These are phyloP conservation scores for Oceanodroma tethys DNA, from an alignment of 2,113 vertebrate species.

Conservation along the genomic window DNA sequence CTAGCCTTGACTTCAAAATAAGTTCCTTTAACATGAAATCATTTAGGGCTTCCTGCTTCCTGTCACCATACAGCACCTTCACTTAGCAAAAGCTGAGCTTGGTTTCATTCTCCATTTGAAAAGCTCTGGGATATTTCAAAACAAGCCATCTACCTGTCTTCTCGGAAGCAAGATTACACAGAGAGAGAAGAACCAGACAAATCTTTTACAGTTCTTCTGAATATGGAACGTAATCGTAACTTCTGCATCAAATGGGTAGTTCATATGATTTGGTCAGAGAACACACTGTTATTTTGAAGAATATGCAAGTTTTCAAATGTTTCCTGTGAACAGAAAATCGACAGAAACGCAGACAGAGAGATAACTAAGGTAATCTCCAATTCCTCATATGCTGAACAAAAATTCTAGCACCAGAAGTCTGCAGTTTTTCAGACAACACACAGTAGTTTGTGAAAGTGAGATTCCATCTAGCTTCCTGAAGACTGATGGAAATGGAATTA, in stretches of 20 bases:
- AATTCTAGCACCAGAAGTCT: neutral
- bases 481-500: neutral
- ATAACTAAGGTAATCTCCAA: neutral
- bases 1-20: neutral
- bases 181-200: neutral
- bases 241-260: neutral
- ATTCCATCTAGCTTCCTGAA: neutral
- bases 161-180: neutral
- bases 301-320: neutral
- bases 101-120: neutral
- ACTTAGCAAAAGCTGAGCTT: neutral
- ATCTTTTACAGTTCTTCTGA: neutral
- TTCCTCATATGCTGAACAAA: neutral
- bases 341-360: neutral
- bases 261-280: neutral
- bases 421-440: neutral
- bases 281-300: neutral
- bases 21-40: neutral
- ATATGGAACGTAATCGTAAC: neutral
- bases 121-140: neutral
- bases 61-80: neutral
- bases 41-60: neutral
- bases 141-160: neutral
- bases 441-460: neutral
- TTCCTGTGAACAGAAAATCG: neutral